Conservation (phyloP, 2,797 vertebrate genomes). For the Sebastes steindachneri region DNA sequence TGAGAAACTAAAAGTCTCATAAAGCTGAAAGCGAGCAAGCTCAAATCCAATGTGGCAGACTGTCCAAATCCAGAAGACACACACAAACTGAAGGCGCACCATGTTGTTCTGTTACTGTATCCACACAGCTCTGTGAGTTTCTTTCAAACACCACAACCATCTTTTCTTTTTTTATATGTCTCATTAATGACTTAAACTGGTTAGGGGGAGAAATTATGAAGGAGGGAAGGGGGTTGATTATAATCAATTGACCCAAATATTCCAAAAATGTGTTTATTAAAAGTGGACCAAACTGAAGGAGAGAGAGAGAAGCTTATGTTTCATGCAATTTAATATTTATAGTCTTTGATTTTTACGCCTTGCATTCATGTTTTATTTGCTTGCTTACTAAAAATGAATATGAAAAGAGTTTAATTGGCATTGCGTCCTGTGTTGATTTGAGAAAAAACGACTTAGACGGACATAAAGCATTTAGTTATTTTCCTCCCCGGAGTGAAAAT, state of each 20-base stretch:
- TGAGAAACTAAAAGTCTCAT: neutral
- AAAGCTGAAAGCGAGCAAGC: neutral
- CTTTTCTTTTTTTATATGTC: conserved; percentile 15
- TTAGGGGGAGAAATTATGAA: conserved; percentile 33
- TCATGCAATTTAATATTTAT: neutral
- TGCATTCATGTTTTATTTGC: neutral
- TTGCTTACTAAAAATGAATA: neutral
- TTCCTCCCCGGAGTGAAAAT: neutral
- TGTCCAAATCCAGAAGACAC: too few species aligned
- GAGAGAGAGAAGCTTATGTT: neutral
- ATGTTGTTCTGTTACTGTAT: neutral
- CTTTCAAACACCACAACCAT: conserved; percentile 4
- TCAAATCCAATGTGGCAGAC: neutral
- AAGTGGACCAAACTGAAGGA: conserved; percentile 24
- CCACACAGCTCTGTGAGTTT: neutral
- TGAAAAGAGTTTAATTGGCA: neutral
- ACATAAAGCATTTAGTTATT: conserved; percentile 1
- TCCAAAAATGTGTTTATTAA: conserved; percentile 51
- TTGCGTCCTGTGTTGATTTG: neutral
- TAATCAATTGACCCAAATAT: conserved; percentile 52
- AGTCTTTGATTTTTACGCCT: neutral
- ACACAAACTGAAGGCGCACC: too few species aligned
- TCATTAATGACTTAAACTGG: conserved; percentile 63
- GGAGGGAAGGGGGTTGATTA: conserved; percentile 8
- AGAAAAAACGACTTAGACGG: neutral